Evolutionary conservation across 2,113 vertebrate species (phyloP).

Genomic region (Chinchilla lanigera): DNA sequence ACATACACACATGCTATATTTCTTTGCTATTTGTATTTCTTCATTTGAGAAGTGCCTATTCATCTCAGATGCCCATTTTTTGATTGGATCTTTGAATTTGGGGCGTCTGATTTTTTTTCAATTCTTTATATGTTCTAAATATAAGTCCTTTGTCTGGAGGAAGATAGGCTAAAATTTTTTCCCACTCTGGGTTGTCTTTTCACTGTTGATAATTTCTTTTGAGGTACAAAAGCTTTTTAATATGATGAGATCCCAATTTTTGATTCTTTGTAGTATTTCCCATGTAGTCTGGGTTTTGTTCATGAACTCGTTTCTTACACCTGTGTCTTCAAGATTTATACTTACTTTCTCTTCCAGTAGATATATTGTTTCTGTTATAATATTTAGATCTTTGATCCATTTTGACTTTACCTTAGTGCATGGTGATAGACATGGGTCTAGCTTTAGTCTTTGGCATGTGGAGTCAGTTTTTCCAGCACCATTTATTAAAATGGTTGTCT

Average conservation of each 20-base stretch:
- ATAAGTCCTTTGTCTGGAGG: not conserved
- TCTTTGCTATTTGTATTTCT: not conserved
- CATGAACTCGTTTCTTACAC: not conserved
- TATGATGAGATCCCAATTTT: too few species aligned
- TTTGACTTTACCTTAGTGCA: not conserved
- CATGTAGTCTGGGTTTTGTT: not conserved
- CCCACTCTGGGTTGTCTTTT: not conserved
- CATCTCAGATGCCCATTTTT: not conserved
- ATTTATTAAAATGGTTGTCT: not conserved
- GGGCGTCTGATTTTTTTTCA: not conserved
- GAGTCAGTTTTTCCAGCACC: not conserved
- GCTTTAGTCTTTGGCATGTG: not conserved
- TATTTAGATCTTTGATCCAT: not conserved
- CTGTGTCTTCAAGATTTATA: not conserved
- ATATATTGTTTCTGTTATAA: not conserved
- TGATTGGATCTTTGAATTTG: not conserved
- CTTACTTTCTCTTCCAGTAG: not conserved
- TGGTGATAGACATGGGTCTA: not conserved
- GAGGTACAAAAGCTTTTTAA: not conserved
- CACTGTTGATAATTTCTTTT: not conserved
- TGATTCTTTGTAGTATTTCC: not conserved
- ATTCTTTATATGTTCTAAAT: not conserved
- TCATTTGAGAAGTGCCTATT: not conserved
- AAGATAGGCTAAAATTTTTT: not conserved
- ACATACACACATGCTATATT: not conserved